Evolutionary conservation across 2,888 invertebrate genomes (phyloP).

Genomic region (Acleris cristana): DNA sequence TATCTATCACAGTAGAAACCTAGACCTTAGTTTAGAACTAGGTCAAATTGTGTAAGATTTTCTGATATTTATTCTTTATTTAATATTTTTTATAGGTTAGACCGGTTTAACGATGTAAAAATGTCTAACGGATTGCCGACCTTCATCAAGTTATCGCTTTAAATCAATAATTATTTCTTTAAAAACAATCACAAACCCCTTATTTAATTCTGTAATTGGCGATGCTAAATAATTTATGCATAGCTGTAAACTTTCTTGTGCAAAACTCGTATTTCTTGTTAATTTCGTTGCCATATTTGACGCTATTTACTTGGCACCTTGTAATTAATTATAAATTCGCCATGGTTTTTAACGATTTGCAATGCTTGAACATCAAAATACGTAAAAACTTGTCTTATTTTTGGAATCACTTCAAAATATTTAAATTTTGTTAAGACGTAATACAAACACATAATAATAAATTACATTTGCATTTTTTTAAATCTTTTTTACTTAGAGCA

Average conservation of each 20-base stretch:
- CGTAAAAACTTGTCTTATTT: neutral
- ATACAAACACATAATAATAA: conserved; percentile 45
- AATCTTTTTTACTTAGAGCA: too few species aligned
- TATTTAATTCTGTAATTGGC: neutral
- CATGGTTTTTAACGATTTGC: conserved; percentile 26
- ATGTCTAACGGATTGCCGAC: too few species aligned
- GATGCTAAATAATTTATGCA: conserved; percentile 25
- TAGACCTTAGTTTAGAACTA: too few species aligned
- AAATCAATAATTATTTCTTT: too few species aligned
- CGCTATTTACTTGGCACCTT: conserved; percentile 30
- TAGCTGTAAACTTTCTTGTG: conserved; percentile 25
- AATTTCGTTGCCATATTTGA: conserved; percentile 17
- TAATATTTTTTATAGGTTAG: too few species aligned
- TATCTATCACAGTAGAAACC: neutral
- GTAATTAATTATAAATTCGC: conserved; percentile 29
- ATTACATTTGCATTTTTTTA: too few species aligned
- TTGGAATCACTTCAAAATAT: neutral
- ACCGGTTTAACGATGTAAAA: too few species aligned
- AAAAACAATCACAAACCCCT: too few species aligned
- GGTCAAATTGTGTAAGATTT: too few species aligned
- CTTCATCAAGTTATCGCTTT: too few species aligned
- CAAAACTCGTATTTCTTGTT: conserved; percentile 16
- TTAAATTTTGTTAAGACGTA: conserved; percentile 38
- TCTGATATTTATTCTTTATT: too few species aligned
- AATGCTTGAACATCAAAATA: conserved; percentile 9